Conservation (phyloP, 2,888 invertebrate species). For the Polyommatus iphigenia region DNA sequence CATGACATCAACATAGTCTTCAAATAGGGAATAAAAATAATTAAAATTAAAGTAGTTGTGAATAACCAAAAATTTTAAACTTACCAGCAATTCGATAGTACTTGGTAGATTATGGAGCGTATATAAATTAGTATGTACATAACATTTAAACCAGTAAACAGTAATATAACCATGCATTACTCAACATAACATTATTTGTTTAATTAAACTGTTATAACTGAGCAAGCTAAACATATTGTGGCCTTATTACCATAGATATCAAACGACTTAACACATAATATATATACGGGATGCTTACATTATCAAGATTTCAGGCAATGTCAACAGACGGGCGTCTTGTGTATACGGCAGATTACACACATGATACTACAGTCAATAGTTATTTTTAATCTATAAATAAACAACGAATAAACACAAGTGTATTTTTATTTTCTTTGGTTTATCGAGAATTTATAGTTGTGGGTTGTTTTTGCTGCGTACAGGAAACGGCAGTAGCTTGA, state of each 20-base stretch:
- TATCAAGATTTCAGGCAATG: slow-evolving; percentile 32
- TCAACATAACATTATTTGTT: slow-evolving; percentile 11
- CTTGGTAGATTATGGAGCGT: too few relatives aligned
- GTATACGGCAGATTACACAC: slow-evolving; percentile 15
- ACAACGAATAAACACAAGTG: background rate
- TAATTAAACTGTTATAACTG: slow-evolving; percentile 26
- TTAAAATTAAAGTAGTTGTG: too few relatives aligned
- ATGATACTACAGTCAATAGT: background rate
- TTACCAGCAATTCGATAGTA: too few relatives aligned
- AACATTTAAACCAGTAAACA: background rate
- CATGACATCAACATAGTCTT: background rate
- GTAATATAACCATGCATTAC: background rate
- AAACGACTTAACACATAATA: slow-evolving; percentile 25
- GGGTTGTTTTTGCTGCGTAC: too few relatives aligned
- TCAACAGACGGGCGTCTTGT: slow-evolving; percentile 31
- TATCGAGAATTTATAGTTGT: background rate
- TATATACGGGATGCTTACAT: slow-evolving; percentile 21
- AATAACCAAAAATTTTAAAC: too few relatives aligned
- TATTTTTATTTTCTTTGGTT: slow-evolving; percentile 16
- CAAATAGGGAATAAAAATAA: background rate
- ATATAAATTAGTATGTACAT: background rate
- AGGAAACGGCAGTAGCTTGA: background rate
- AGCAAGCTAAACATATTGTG: slow-evolving; percentile 27
- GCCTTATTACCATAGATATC: slow-evolving; percentile 34
- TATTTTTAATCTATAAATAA: background rate